Evolutionary conservation across 1,140 invertebrate genomes (phyloP).

Genomic region (Latrodectus geometricus): DNA sequence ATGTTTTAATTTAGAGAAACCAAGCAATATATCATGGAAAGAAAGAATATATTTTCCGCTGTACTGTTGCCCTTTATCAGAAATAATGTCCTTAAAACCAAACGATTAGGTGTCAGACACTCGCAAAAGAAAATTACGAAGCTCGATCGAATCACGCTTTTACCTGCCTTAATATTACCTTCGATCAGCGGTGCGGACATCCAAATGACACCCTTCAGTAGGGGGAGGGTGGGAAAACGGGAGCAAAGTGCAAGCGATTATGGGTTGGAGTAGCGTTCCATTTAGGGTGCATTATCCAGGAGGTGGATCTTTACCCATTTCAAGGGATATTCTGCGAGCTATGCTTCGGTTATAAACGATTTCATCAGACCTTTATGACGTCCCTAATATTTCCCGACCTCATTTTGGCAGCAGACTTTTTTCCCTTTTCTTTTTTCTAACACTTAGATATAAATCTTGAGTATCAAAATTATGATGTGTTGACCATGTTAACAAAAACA

Average conservation of each 20-base stretch:
- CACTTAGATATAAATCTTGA: no score
- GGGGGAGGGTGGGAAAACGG: background rate
- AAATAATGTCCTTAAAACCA: no score
- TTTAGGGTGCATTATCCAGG: background rate
- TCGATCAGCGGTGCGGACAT: background rate
- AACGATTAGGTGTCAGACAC: no score
- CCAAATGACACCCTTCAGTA: background rate
- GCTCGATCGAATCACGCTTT: background rate
- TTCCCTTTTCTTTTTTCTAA: no score
- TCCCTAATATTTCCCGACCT: background rate
- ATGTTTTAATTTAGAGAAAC: no score
- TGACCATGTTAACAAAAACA: no score
- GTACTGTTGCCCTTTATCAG: no score
- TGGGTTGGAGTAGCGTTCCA: background rate
- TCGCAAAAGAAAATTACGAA: background rate
- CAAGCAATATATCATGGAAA: no score
- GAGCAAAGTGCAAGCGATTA: background rate
- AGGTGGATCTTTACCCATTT: background rate
- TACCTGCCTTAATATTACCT: background rate
- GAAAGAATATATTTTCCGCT: no score
- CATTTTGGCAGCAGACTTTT: no score
- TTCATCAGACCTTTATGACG: background rate
- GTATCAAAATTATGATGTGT: no score
- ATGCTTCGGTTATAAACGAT: background rate
- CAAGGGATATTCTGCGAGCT: background rate